Base-by-base conservation (phyloP, 2,113 vertebrate species). In the Alectura lathami region DNA sequence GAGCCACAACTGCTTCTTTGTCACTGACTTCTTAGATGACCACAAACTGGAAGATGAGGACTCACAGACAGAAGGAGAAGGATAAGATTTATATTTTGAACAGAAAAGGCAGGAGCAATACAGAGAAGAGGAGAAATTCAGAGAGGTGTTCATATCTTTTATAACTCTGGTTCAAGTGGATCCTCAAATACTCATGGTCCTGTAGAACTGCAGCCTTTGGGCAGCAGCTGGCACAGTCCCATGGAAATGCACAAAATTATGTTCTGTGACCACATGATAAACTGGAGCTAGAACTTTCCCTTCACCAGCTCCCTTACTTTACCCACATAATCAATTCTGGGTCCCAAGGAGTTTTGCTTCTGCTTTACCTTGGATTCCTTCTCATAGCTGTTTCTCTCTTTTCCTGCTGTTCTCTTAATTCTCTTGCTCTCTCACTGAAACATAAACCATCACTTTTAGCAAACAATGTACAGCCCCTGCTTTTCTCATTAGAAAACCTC, bases 351-450 rank as follows among this genome's bases (percentile, higher is more conserved):
- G 51, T 68, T 91, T 48, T 84, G 26, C 53, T 21, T 85, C 27
- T 86, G 32, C n/a, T 76, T 91, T 89, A 32, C 66, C 40, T 91
- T 64, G 22, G 36, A 38, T 82, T 47, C 24, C 17, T 74, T 83
- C 40, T 68, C 36, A 53, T 5, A 27, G 76, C 77, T 82, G 57
- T 93, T 94, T 95, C 63, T 93, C 63, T 85, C 70, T 89, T 94
- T 95, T 88, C 82, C 40, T 85, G 36, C 48, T 62, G 6, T 80
- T 87, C 45, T 93, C 27, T 29, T 59, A 50, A 18, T 48, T 73
- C 1, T 3, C n/a, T 86, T 92, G 89, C 67, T 83, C 63, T 73
- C 86, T 60, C 60, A 63, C 23, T 59, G 63, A 78, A 89, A 73
- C 34, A 92, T 51, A 62, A 4, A 6, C 76, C 80, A 21, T 40